These are phyloP conservation scores for Ceyx melanurus DNA, from an alignment of 2,113 vertebrate species.

Conservation along the genomic window DNA sequence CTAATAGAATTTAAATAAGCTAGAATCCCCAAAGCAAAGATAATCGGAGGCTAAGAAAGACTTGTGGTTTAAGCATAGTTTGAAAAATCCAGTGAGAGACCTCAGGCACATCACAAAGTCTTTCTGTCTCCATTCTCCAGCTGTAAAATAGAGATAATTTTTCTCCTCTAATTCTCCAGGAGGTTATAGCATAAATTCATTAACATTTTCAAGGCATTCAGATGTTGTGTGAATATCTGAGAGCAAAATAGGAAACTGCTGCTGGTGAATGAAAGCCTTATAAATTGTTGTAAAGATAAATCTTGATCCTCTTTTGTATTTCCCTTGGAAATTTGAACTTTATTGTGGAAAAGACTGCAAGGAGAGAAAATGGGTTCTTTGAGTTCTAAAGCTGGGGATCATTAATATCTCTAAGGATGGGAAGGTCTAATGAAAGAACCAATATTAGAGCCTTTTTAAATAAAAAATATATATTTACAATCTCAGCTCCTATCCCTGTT, in stretches of 20 bases:
- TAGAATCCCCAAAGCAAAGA: constrained; percentile 9
- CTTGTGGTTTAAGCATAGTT: not conserved
- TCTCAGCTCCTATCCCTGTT: not conserved
- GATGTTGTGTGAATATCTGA: not conserved
- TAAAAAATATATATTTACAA: not conserved
- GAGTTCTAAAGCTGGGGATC: not conserved
- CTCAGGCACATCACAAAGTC: not conserved
- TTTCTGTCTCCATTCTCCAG: not conserved
- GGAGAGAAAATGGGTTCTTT: not conserved
- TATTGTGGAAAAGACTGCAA: constrained; percentile 3
- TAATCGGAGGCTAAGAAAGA: constrained; percentile 4
- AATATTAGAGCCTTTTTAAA: not conserved
- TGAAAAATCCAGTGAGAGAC: constrained; percentile 14
- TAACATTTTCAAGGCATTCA: constrained; percentile 26
- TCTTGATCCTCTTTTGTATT: not conserved
- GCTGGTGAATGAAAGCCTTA: not conserved
- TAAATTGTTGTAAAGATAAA: not conserved
- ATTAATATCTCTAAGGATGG: not conserved
- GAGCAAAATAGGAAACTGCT: not conserved
- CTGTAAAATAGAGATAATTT: constrained; percentile 49
- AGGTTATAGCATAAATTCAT: constrained; percentile 18
- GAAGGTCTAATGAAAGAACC: not conserved
- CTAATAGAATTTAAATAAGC: not conserved
- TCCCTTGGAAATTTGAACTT: not conserved
- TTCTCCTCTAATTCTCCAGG: constrained; percentile 22